A percentile compares a stretch with the other conserved stretches of the same genome.
phyloP scores from a whole-genome alignment of 2,888 invertebrate species.

The Tineola bisselliella region DNA sequence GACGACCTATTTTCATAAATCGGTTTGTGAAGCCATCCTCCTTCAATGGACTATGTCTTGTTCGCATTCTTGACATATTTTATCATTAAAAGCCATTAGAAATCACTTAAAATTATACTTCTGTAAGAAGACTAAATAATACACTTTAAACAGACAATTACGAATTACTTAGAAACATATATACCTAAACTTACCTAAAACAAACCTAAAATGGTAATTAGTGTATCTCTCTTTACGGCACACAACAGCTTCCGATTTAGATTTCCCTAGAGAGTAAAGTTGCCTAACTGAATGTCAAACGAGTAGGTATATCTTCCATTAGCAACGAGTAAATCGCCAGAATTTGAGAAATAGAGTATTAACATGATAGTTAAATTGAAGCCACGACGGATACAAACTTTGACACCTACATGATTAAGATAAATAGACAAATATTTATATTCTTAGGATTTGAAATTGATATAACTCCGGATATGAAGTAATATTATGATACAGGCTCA shows the following conservation, averaged over 20 bases:
- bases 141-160: background rate
- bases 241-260: conserved; percentile 4
- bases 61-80: conserved; percentile 16
- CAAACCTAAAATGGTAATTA: background rate
- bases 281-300: background rate
- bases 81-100: background rate
- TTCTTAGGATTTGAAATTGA: too few relatives aligned
- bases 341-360: background rate
- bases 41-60: conserved; percentile 38
- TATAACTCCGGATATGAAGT: too few relatives aligned
- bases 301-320: background rate
- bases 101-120: too few relatives aligned
- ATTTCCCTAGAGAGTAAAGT: background rate
- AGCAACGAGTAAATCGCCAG: background rate
- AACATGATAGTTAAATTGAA: background rate
- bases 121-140: too few relatives aligned
- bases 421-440: too few relatives aligned
- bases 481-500: too few relatives aligned
- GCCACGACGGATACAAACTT: background rate
- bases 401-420: too few relatives aligned
- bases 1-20: conserved; percentile 51
- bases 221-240: background rate
- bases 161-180: background rate
- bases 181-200: background rate
- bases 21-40: conserved; percentile 38